Evolutionary conservation across 2,797 vertebrate species (phyloP).

Genomic region (Hydrocynus forskahlii): DNA sequence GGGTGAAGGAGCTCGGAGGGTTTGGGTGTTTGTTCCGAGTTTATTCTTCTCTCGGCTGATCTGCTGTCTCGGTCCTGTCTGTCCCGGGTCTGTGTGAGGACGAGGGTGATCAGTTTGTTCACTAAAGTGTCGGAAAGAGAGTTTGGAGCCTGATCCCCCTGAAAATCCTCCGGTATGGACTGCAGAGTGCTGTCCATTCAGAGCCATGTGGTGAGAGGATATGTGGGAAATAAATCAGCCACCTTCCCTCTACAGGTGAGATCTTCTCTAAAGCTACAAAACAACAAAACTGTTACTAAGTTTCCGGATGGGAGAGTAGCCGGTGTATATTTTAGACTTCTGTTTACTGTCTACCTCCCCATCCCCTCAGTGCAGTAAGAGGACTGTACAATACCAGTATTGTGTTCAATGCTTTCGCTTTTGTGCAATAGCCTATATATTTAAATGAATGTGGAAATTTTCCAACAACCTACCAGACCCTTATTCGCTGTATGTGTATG

Average conservation of each 20-base stretch:
- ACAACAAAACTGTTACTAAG: neutral
- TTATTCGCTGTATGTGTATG: too few species aligned
- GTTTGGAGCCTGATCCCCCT: neutral
- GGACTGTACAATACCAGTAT: too few species aligned
- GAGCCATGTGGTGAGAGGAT: constrained; percentile 96
- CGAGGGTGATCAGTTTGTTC: too few species aligned
- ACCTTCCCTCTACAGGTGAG: constrained; percentile 91
- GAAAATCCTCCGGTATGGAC: constrained; percentile 67
- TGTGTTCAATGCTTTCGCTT: too few species aligned
- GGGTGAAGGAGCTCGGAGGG: neutral
- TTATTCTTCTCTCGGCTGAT: neutral
- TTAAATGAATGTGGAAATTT: too few species aligned
- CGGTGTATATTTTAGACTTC: too few species aligned
- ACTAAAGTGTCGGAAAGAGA: too few species aligned
- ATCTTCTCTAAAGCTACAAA: neutral
- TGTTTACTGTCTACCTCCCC: too few species aligned
- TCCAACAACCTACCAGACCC: too few species aligned
- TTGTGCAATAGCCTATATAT: too few species aligned
- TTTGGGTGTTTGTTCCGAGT: neutral
- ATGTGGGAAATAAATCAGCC: constrained; percentile 94
- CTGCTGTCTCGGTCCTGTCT: neutral
- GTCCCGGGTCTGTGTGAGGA: neutral
- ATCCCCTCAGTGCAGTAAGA: too few species aligned
- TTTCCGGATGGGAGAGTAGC: too few species aligned
- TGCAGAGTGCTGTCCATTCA: constrained; percentile 93